These are phyloP conservation scores for Acomys russatus DNA, from an alignment of 2,797 vertebrate species.

Conservation along the genomic window DNA sequence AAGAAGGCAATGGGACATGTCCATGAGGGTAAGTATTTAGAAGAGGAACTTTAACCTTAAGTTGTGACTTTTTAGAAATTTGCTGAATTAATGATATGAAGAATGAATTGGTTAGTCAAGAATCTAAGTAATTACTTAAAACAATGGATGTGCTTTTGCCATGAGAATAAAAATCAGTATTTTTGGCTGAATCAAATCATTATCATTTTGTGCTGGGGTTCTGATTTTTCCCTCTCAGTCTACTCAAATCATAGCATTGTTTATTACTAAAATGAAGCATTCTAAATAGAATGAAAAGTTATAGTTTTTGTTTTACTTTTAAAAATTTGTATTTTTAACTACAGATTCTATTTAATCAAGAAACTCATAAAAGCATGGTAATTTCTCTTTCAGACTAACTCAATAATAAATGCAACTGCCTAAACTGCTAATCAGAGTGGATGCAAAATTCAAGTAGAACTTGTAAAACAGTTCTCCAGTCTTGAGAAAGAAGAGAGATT, in stretches of 20 bases:
- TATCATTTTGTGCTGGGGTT: neutral
- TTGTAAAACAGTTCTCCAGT: constrained; percentile 53
- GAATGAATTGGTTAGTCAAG: neutral
- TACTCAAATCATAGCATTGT: neutral
- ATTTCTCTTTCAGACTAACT: constrained; percentile 16
- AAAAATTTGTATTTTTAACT: constrained; percentile 15
- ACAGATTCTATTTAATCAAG: constrained; percentile 38
- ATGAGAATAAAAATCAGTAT: neutral
- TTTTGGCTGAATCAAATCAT: neutral
- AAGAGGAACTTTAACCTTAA: neutral
- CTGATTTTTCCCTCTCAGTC: neutral
- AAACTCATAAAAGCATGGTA: neutral
- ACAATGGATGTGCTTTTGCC: neutral
- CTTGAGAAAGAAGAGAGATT: constrained; percentile 38
- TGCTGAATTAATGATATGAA: neutral
- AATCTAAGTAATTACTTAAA: neutral
- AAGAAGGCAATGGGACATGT: neutral
- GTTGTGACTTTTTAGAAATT: neutral
- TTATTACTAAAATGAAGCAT: neutral
- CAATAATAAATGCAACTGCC: neutral
- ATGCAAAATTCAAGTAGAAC: constrained; percentile 66
- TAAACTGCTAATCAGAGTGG: neutral
- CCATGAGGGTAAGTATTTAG: neutral
- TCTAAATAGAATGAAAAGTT: neutral
- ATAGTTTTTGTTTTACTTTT: neutral